Evolutionary conservation across 2,797 vertebrate species (phyloP).

Genomic region (Choloepus didactylus): DNA sequence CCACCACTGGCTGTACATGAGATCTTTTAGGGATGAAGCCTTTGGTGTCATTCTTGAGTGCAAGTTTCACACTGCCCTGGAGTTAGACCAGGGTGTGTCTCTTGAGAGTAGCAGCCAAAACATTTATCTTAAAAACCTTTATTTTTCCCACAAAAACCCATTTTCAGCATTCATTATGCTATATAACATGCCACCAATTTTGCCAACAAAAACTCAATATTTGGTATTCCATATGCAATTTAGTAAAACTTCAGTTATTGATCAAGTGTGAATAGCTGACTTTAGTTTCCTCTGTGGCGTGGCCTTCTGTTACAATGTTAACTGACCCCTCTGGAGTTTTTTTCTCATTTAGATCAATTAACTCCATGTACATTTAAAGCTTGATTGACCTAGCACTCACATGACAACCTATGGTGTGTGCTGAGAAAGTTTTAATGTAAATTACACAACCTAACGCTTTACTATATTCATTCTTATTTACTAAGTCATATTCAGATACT

Average conservation of each 20-base stretch:
- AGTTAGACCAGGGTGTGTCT: background rate
- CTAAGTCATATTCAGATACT: background rate
- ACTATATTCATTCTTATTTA: background rate
- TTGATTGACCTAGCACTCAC: background rate
- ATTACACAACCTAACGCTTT: background rate
- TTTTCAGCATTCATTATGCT: background rate
- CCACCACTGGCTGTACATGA: background rate
- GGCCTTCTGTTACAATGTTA: background rate
- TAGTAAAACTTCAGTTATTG: background rate
- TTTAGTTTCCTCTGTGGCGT: background rate
- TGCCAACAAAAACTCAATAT: background rate
- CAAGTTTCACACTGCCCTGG: background rate
- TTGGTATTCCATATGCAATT: background rate
- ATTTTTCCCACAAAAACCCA: background rate
- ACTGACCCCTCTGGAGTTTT: background rate
- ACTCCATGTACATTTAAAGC: background rate
- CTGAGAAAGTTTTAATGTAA: background rate
- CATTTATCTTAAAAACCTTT: background rate
- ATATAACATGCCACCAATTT: background rate
- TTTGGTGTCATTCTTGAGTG: background rate
- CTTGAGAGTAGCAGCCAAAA: background rate
- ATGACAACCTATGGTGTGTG: background rate
- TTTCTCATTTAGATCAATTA: background rate
- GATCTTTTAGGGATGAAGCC: background rate
- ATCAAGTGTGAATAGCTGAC: background rate